Base-by-base conservation (phyloP, 1,140 invertebrate genomes). In the Achroia grisella region DNA sequence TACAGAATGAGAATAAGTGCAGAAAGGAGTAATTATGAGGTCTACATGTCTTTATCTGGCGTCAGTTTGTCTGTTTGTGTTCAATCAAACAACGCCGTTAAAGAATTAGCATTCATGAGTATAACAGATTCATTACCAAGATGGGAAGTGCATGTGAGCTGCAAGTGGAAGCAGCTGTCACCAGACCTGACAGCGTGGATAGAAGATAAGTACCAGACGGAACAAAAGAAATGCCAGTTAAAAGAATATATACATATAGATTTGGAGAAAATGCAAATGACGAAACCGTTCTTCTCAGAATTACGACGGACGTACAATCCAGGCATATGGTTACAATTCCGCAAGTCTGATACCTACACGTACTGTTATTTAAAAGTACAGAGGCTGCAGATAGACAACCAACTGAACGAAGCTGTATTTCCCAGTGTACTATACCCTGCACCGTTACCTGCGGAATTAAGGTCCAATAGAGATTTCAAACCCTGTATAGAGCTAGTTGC, bases 211-310 rank as follows among this genome's bases (percentile, higher is more conserved):
- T 95, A 92, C 83, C 87, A 85, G 52, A 87, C 89, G 34, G 90
- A 91, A 29, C 87, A 89, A 40, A 90, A 90, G 52, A 90, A 89
- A 64, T 93, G 92, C 37, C 91, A 93, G 51, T 83, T 94, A 34
- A 93, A 94, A 78, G 93, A 95, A 66, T 93, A 90, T 56, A 88
- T 90, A 4, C 83, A 95, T 88, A 92, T 94, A 51, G 93, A 95
- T 71, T 89, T 96, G 49, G 89, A 89, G 37, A 93, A 93, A 68
- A 95, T 96, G 94, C 91, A 93, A 53, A 95, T 96, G 93, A 92
- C 92, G 0, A 94, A 94, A 70, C 94, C 94, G 1, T 95, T 95
- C 71, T 94, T 92, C 74, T 93, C 93, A 0, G 92, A 93, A 63
- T 65, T 96, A 14, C 77, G 92, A 45, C 86, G 94, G 33, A 90